A percentile compares a stretch with the other conserved stretches of the same genome.
Conservation (phyloP, 2,113 vertebrate genomes). For the Leptocoma aspasia region DNA sequence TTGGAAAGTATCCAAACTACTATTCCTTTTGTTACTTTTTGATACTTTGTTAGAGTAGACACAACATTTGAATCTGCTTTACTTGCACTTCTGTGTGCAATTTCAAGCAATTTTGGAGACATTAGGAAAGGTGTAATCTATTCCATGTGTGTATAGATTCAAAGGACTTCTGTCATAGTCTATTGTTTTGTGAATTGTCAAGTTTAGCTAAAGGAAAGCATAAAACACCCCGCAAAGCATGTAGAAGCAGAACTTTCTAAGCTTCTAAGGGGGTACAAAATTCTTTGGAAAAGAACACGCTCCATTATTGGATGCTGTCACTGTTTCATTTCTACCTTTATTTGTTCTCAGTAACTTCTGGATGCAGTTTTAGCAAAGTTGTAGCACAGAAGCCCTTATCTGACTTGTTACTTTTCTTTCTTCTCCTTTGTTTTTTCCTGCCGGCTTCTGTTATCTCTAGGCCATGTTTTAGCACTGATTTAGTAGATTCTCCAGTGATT, state of each 20-base stretch:
- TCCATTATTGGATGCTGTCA: not conserved
- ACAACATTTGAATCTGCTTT: not conserved
- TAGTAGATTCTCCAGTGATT: not conserved
- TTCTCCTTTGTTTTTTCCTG: not conserved
- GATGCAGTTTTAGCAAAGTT: not conserved
- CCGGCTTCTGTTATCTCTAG: not conserved
- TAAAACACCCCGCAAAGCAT: not conserved
- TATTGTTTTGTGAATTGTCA: not conserved
- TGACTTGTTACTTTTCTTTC: not conserved
- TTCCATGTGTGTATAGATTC: not conserved
- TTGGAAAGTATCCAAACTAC: too few species aligned
- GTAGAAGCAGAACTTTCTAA: not conserved
- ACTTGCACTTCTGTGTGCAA: not conserved
- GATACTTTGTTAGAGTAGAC: not conserved
- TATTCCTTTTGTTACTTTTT: too few species aligned
- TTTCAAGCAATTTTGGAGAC: not conserved
- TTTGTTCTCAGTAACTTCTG: not conserved
- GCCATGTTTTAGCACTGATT: not conserved
- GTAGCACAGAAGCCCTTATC: not conserved
- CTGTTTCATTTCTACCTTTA: not conserved
- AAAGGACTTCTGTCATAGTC: not conserved
- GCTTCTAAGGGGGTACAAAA: not conserved
- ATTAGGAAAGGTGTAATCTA: not conserved
- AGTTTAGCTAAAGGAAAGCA: not conserved
- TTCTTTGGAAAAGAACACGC: not conserved